Evolutionary conservation across 2,113 vertebrate species (phyloP).

Genomic region (Calcarius ornatus): DNA sequence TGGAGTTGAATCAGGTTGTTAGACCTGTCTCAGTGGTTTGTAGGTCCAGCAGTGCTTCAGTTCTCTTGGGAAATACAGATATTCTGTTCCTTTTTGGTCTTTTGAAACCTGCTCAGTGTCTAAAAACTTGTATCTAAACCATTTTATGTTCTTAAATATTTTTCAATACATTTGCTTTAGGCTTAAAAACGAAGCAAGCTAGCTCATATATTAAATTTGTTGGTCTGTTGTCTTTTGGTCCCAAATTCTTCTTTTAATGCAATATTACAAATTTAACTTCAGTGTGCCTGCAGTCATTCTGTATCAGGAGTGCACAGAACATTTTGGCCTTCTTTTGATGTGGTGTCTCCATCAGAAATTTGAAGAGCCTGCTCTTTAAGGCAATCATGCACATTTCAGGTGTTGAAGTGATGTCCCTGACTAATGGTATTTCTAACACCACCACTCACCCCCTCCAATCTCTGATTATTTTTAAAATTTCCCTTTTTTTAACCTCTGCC

Average conservation of each 20-base stretch:
- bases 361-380: background rate
- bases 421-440: background rate
- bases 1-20: background rate
- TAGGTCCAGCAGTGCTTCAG: background rate
- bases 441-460: rapidly evolving
- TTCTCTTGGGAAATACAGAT: background rate
- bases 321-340: background rate
- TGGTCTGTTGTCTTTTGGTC: background rate
- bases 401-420: background rate
- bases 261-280: background rate
- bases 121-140: background rate
- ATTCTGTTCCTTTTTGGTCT: background rate
- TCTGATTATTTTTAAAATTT: background rate
- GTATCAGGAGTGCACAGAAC: background rate
- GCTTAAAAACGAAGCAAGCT: background rate
- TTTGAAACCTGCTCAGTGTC: background rate
- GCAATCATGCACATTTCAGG: background rate
- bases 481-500: background rate
- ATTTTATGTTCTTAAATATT: background rate
- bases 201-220: background rate
- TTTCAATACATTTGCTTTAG: background rate
- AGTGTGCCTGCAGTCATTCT: background rate
- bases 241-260: background rate
- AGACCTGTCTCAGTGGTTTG: background rate
- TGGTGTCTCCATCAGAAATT: background rate